phyloP scores from a whole-genome alignment of 2,797 vertebrate genomes.

The Pteropus rufus region DNA sequence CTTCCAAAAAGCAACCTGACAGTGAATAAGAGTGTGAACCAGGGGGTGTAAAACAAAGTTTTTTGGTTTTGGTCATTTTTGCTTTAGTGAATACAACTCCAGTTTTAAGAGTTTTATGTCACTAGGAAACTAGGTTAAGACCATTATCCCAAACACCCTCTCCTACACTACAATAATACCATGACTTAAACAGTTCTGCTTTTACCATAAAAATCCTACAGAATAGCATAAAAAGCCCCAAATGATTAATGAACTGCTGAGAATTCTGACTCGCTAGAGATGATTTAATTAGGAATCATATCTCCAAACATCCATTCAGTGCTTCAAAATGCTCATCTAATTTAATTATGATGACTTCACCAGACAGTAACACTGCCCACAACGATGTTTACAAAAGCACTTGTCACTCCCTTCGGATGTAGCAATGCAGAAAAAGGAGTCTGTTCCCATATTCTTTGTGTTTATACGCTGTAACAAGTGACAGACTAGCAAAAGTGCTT shows the following conservation, averaged over 20 bases:
- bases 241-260: constrained; percentile 69
- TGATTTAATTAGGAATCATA: constrained; percentile 57
- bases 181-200: constrained; percentile 49
- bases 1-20: constrained; percentile 10
- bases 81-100: background rate
- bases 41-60: background rate
- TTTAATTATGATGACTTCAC: constrained; percentile 69
- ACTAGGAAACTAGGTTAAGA: constrained; percentile 14
- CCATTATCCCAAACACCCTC: background rate
- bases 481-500: constrained; percentile 25
- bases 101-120: constrained; percentile 5
- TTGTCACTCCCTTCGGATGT: constrained; percentile 69
- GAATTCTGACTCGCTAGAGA: constrained; percentile 52
- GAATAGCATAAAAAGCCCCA: constrained; percentile 49
- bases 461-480: constrained; percentile 71
- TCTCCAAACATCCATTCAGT: constrained; percentile 59
- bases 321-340: constrained; percentile 65
- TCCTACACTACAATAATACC: constrained; percentile 18
- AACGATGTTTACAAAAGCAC: constrained; percentile 71
- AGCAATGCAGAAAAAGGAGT: constrained; percentile 58
- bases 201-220: constrained; percentile 44
- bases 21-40: background rate
- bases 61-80: background rate
- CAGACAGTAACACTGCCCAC: constrained; percentile 63
- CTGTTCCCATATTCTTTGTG: constrained; percentile 51